Evolutionary conservation across 2,113 vertebrate species (phyloP).

Genomic region (Chaetorhynchus papuensis): DNA sequence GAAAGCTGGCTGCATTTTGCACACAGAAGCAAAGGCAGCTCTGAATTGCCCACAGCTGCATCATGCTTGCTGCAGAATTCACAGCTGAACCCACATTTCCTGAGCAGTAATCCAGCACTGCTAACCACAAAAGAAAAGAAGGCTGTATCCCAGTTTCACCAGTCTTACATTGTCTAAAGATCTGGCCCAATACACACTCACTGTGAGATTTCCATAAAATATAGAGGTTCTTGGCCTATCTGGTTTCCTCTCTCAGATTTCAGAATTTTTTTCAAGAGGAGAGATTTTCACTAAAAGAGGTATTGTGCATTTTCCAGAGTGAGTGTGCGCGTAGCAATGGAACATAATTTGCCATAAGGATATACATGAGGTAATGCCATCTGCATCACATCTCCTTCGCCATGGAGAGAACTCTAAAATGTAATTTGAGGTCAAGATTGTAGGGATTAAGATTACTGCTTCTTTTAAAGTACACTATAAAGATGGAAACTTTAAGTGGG

Average conservation of each 20-base stretch:
- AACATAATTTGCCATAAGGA: not conserved
- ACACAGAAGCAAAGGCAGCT: not conserved
- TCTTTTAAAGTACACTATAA: conserved; percentile 10
- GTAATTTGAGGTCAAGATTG: not conserved
- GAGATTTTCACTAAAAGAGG: not conserved
- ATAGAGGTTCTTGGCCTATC: not conserved
- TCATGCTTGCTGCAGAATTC: not conserved
- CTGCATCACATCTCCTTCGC: not conserved
- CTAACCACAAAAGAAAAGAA: not conserved
- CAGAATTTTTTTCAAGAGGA: not conserved
- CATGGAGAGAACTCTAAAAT: not conserved
- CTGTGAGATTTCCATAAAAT: not conserved
- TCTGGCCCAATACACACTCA: not conserved
- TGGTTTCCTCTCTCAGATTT: not conserved
- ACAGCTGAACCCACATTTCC: not conserved
- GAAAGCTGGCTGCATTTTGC: not conserved
- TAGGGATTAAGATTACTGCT: conserved; percentile 20
- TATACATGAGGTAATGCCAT: conserved; percentile 39
- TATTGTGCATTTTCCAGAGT: conserved; percentile 1
- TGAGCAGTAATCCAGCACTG: not conserved
- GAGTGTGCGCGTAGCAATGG: not conserved
- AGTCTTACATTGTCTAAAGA: not conserved
- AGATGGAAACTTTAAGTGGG: not conserved
- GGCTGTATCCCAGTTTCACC: not conserved
- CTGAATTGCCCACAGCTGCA: not conserved